Evolutionary conservation across 2,888 invertebrate genomes (phyloP).

Genomic region (Monopis laevigella): DNA sequence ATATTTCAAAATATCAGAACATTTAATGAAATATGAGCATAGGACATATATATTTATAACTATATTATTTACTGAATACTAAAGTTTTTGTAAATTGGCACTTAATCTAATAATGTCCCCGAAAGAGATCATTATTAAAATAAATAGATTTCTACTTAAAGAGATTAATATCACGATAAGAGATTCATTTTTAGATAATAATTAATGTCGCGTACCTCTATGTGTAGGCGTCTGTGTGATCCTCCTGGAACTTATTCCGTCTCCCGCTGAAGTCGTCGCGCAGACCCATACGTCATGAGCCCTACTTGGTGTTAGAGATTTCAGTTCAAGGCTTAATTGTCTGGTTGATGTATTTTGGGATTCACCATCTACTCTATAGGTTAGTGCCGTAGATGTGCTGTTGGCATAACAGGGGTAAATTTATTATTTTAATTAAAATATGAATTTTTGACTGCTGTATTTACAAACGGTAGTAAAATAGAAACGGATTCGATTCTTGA

Average conservation of each 20-base stretch:
- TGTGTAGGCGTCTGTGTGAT: constrained; percentile 54
- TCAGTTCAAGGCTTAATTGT: constrained; percentile 42
- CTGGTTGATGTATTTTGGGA: constrained; percentile 16
- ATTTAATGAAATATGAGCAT: too few relatives aligned
- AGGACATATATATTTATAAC: too few relatives aligned
- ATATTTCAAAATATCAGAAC: too few relatives aligned
- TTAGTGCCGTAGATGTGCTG: constrained; percentile 25
- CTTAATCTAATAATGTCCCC: too few relatives aligned
- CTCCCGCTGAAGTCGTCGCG: constrained; percentile 69
- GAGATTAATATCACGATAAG: too few relatives aligned
- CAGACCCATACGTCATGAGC: constrained; percentile 71
- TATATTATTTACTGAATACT: too few relatives aligned
- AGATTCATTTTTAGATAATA: too few relatives aligned
- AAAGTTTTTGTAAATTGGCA: too few relatives aligned
- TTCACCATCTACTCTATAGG: constrained; percentile 25
- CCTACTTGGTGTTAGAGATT: constrained; percentile 41
- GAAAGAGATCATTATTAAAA: too few relatives aligned
- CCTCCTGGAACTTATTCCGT: constrained; percentile 50
- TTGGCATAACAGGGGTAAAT: constrained; percentile 7
- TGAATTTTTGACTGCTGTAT: background rate
- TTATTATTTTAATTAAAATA: background rate
- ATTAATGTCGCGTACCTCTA: constrained; percentile 52
- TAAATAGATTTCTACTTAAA: too few relatives aligned
- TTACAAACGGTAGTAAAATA: background rate
- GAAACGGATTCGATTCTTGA: background rate